Base-by-base conservation (phyloP, 2,113 vertebrate genomes). In the Indicator indicator region DNA sequence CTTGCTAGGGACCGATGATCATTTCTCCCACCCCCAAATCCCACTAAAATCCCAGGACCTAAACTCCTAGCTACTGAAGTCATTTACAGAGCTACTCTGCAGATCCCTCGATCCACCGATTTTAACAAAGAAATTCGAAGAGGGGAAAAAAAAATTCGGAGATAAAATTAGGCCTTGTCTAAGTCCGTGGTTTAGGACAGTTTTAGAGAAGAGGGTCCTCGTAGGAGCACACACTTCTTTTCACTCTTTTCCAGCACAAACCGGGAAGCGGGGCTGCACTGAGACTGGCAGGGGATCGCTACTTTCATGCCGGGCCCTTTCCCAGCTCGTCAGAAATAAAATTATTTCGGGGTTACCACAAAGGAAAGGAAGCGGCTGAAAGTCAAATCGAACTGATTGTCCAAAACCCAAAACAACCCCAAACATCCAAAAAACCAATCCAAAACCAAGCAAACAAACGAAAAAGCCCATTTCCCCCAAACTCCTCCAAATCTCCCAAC, bases 61-160 rank as follows among this genome's bases (percentile, higher is more conserved):
- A 42, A 48, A 46, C 2, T 63, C 42, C 16, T 7, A 3, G 11
- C 24, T 24, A 5, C 1, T 4, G 1, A 60, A 70, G 5, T 24
- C 42, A 32, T 71, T 46, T 9, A 54, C 16, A 19, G 58, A 71
- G 48, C 27, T 56, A 5, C 11, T 75, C 17, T 10, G 18, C 26
- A 23, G 8, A 63, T 60, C 38, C 54, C 48, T 17, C 24, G 6
- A 65, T 44, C 1, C 3, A 14, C 7, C 0, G 4, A 9, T 59
- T 74, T 76, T 52, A 38, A 27, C 8, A 58, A 6, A 78, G 8
- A 78, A 86, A 83, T 83, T 83, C 48, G 4, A 9, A 64, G 59
- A 3, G 11, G 11, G 2, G 5, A 23, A 3, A 23, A 20, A 58
- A 36, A 26, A 1, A 3, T 6, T 33, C 5, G 0, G 3, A 8